Evolutionary conservation across 2,113 vertebrate species (phyloP).

Genomic region (Antigone vipio): DNA sequence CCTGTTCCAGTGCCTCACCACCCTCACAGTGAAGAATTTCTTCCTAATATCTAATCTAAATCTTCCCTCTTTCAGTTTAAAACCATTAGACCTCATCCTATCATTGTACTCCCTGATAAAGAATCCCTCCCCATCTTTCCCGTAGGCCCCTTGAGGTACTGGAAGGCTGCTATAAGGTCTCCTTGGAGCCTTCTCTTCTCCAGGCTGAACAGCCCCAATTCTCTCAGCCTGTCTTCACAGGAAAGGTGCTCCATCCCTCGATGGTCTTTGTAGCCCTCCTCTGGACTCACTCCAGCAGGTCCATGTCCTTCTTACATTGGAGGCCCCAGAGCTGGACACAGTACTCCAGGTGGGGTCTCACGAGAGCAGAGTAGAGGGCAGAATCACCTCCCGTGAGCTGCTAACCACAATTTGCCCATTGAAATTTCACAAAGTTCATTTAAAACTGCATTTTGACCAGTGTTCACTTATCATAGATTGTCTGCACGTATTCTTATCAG

Average conservation of each 20-base stretch:
- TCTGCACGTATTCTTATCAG: neutral
- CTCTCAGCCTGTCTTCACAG: too few relatives aligned
- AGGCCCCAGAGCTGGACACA: too few relatives aligned
- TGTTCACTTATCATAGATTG: neutral
- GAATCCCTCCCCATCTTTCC: neutral
- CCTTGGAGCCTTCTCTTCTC: neutral
- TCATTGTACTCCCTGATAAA: rapidly evolving
- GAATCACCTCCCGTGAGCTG: neutral
- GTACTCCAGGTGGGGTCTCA: too few relatives aligned
- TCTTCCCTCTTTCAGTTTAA: neutral
- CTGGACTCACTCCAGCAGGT: too few relatives aligned
- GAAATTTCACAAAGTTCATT: neutral
- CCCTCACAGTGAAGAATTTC: neutral
- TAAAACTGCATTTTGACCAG: neutral
- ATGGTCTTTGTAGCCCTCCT: too few relatives aligned
- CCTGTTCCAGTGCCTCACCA: neutral
- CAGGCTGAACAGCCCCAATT: too few relatives aligned
- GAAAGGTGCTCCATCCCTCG: too few relatives aligned
- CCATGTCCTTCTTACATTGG: too few relatives aligned
- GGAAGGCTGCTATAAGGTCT: neutral
- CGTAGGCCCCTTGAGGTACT: neutral
- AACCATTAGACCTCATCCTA: neutral
- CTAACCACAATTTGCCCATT: neutral
- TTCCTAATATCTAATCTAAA: neutral
- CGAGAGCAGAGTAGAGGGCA: neutral